Evolutionary conservation across 2,113 vertebrate species (phyloP).

Genomic region (zebrafish (Danio rerio)): DNA sequence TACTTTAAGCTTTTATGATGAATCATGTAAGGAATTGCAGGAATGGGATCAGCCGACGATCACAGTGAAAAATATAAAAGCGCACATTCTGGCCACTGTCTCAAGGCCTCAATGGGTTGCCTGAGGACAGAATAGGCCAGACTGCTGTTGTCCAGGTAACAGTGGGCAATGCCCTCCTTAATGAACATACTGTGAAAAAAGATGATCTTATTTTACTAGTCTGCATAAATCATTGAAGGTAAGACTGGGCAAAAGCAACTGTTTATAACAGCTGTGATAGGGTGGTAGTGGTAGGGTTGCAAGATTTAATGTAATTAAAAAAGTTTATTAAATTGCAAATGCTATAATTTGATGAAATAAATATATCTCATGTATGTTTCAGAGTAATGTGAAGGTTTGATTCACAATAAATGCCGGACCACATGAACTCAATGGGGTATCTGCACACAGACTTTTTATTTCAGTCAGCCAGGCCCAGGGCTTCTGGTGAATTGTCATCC

Average conservation of each 20-base stretch:
- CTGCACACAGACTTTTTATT: too few species aligned
- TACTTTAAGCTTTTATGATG: background rate
- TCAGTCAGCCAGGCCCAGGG: too few species aligned
- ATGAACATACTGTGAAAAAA: constrained; percentile 1
- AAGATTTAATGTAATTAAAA: background rate
- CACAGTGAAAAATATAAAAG: background rate
- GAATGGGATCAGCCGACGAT: background rate
- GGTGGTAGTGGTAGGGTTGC: background rate
- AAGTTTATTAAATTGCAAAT: background rate
- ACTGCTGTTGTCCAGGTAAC: constrained; percentile 54
- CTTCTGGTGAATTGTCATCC: too few species aligned
- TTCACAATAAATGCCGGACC: too few species aligned
- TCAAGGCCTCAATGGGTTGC: constrained; percentile 31
- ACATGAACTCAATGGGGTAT: too few species aligned
- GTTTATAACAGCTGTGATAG: background rate
- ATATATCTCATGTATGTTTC: background rate
- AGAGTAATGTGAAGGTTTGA: background rate
- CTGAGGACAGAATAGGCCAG: constrained; percentile 48
- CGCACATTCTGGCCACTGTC: constrained; percentile 34
- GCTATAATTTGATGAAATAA: background rate
- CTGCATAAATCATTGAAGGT: constrained; percentile 2
- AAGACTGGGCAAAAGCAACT: background rate
- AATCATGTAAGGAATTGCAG: too few species aligned
- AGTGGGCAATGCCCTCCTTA: constrained; percentile 13
- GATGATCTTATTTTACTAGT: background rate